Evolutionary conservation across 2,888 invertebrate species (phyloP).

Genomic region (Dendrolimus pini): DNA sequence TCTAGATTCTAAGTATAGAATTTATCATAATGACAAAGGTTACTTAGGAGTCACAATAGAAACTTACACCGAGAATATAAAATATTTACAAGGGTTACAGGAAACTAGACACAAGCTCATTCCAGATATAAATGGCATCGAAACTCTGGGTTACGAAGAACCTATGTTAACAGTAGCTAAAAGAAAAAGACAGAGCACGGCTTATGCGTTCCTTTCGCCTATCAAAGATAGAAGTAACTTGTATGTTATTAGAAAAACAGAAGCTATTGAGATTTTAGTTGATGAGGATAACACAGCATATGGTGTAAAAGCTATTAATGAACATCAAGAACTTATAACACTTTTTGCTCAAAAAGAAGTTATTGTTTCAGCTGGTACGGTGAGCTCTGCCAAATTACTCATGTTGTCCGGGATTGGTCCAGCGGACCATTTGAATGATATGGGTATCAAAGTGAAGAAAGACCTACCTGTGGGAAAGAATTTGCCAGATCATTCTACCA

Average conservation of each 20-base stretch:
- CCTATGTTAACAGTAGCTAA: slow-evolving; percentile 17
- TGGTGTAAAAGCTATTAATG: slow-evolving; percentile 20
- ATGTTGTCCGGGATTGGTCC: slow-evolving; percentile 43
- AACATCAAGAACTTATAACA: slow-evolving; percentile 19
- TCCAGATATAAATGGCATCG: no score
- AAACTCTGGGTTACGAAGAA: no score
- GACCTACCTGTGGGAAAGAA: slow-evolving; percentile 38
- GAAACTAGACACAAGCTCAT: slow-evolving; percentile 29
- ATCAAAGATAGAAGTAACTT: slow-evolving; percentile 28
- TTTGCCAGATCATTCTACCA: slow-evolving; percentile 26
- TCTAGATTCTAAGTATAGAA: slow-evolving; percentile 14
- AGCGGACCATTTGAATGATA: slow-evolving; percentile 22
- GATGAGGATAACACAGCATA: slow-evolving; percentile 17
- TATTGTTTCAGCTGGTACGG: slow-evolving; percentile 29
- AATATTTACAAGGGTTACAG: slow-evolving; percentile 34
- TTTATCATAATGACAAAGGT: slow-evolving; percentile 24
- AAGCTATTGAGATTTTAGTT: slow-evolving; percentile 23
- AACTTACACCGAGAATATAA: slow-evolving; percentile 14
- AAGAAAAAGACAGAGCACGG: slow-evolving; percentile 50
- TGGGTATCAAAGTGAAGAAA: slow-evolving; percentile 25
- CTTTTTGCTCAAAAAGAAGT: slow-evolving; percentile 29
- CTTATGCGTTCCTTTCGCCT: slow-evolving; percentile 40
- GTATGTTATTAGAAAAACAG: slow-evolving; percentile 25
- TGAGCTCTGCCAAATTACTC: slow-evolving; percentile 32
- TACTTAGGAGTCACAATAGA: slow-evolving; percentile 21